Evolutionary conservation across 2,888 invertebrate genomes (phyloP).

Genomic region (Machimus atricapillus): DNA sequence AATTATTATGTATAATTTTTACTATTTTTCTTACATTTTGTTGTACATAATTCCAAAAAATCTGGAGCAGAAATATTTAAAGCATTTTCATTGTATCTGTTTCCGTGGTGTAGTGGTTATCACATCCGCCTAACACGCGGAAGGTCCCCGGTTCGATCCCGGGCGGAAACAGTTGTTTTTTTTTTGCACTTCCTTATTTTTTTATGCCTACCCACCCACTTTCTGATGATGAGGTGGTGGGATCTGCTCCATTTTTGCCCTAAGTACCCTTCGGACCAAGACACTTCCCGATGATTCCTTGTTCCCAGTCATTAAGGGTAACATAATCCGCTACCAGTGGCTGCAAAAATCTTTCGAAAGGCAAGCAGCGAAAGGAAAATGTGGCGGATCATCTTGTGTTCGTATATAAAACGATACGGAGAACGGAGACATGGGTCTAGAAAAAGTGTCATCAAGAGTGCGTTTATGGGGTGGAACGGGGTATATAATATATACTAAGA

Average conservation of each 20-base stretch:
- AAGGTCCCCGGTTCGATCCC: constrained; percentile 51
- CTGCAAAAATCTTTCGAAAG: not conserved
- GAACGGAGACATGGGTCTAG: not conserved
- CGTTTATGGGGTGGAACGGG: constrained; percentile 26
- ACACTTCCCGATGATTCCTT: constrained; percentile 16
- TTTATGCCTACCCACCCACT: not conserved
- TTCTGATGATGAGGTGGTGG: not conserved
- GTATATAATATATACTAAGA: not conserved
- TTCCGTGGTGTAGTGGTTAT: constrained; percentile 52
- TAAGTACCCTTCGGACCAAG: not conserved
- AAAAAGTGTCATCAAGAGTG: constrained; percentile 32
- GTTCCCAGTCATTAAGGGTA: constrained; percentile 10
- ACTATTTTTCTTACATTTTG: not conserved
- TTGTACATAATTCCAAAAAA: not conserved
- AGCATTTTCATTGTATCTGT: not conserved
- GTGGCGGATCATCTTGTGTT: not conserved
- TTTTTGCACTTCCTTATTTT: not conserved
- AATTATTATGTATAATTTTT: not conserved
- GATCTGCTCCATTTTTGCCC: not conserved
- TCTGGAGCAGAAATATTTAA: not conserved
- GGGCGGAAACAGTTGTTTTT: constrained; percentile 47
- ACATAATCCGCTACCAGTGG: not conserved
- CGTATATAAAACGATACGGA: not conserved
- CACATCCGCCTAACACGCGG: constrained; percentile 51
- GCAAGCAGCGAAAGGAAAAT: not conserved